Base-by-base conservation (phyloP, 2,888 invertebrate genomes). In the Gibbula magus region DNA sequence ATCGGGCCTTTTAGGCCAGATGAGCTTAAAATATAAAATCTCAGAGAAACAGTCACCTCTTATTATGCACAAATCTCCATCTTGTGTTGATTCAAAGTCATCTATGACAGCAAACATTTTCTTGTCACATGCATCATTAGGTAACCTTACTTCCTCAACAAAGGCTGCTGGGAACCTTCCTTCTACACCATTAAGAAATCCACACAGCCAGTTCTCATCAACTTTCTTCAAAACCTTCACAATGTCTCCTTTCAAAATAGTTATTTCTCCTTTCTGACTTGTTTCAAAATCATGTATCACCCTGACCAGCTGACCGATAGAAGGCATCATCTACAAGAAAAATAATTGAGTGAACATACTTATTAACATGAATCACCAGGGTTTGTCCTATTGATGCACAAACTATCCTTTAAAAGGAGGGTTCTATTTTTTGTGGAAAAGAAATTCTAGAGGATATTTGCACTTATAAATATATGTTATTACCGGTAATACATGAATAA, bases 191-290 rank as follows among this genome's bases (percentile, higher is more conserved):
- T 84, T 81, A 10, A 84, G 83, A 8, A 77, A 78, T 10, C 92
- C 92, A 75, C 81, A 82, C 25, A 90, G 85, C 92, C 92, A 92
- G 85, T 91, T 90, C 29, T 86, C 87, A 83, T 92, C 91, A 2
- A 91, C 81, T 10, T 83, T 84, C 20, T 84, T 81, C 32, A 87
- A 87, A 29, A 92, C 88, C 81, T 82, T 83, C 66, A 91, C 83
- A 18, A 92, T 83, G 81, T 92, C 92, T 54, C 89, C 90, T 79
- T 83, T 84, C 22, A 78, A 56, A 53, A 92, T 84, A 20, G 82
- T 83, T 77, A 92, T 85, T 82, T 92, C 92, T 67, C 88, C 89
- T 39, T 87, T 79, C 79, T 89, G 83, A 22, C 81, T 82, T 5
- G 91, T 88, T 10, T 85, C 77, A 81, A 91, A 92, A 79, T 91